These are phyloP conservation scores for Lithosia quadra DNA, from an alignment of 2,888 invertebrate species.

Conservation along the genomic window DNA sequence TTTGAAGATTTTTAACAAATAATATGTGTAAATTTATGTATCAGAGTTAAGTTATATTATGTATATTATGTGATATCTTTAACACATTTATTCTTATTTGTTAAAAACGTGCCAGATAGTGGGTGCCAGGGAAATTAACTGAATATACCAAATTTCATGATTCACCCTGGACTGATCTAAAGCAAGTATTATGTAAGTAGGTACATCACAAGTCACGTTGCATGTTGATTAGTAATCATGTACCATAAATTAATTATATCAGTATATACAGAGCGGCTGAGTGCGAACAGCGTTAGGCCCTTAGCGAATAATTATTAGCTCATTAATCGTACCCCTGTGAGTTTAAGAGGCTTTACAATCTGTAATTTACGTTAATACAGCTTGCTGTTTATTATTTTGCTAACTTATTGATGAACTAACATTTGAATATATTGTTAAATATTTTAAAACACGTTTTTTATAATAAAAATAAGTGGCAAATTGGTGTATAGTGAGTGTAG, in stretches of 20 bases:
- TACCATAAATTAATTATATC: slow-evolving; percentile 28
- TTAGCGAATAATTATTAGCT: slow-evolving; percentile 58
- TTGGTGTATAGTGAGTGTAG: no score
- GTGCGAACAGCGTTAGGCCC: slow-evolving; percentile 30
- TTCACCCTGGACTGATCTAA: no score
- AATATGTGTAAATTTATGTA: no score
- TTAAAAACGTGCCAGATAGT: no score
- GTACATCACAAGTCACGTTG: slow-evolving; percentile 6
- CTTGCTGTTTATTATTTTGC: slow-evolving; percentile 1
- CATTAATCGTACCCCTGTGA: slow-evolving; percentile 54
- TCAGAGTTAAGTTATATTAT: no score
- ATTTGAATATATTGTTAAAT: background rate
- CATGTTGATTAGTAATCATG: slow-evolving; percentile 19
- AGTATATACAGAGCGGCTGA: slow-evolving; percentile 29
- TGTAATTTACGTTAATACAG: slow-evolving; percentile 48
- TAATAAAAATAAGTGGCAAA: no score
- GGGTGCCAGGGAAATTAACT: no score
- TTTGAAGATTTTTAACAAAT: no score
- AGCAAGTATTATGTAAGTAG: slow-evolving; percentile 16
- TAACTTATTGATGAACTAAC: background rate
- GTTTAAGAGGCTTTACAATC: slow-evolving; percentile 52
- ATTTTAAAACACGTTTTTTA: background rate
- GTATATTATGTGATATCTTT: no score
- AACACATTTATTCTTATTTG: no score
- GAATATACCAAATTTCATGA: no score